Evolutionary conservation across 2,888 invertebrate species (phyloP), one percentile per base, ranked within the genome.

Genomic region (Melanargia galathea): DNA sequence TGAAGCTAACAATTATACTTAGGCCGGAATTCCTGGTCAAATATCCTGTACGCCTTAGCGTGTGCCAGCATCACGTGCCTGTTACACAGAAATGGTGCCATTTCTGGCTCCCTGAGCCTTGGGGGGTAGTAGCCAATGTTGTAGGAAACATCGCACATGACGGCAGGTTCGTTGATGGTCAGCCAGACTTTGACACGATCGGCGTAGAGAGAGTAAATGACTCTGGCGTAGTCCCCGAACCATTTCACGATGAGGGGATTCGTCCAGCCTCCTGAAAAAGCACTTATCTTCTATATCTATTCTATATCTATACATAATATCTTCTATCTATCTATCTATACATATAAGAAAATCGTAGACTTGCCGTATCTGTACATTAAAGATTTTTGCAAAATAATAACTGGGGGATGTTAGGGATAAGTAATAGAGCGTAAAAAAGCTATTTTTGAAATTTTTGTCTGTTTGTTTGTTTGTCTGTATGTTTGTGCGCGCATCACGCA

Each of bases 61-160:
- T 96, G 96, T 0, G 95, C 94, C 65, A 93, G 87, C 6, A 96
- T 74, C 35, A 93, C 75, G 73, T 95, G 92, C 75, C 95, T 95
- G 0, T 88, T 92, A 64, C 94, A 94, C 0, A 92, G 70, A 72
- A 94, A 95, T 11, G 86, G 79, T 0, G 90, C 93, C 13, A 91
- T 77, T 0, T 92, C 91, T 0, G 88, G 84, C 22, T 75, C 74
- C 8, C 35, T 52, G 18, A 52, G 0, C 74, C 87, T 75, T 22
- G 75, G 77, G 6, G 45, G 16, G 20, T 16, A 45, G 8, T 10
- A 20, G 20, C 84, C 84, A 1, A 81, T 75, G 6, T 84, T 84
- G 70, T 92, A 92, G 0, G 81, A 84, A 0, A 67, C 60, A 8
- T 79, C 78, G 64, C 90, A 90, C 38, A 84, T 72, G 1, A 81